A percentile compares a stretch with the other conserved stretches of the same genome.
phyloP scores from a whole-genome alignment of 2,797 vertebrate genomes.

The Oryzias dopingdopingensis region DNA sequence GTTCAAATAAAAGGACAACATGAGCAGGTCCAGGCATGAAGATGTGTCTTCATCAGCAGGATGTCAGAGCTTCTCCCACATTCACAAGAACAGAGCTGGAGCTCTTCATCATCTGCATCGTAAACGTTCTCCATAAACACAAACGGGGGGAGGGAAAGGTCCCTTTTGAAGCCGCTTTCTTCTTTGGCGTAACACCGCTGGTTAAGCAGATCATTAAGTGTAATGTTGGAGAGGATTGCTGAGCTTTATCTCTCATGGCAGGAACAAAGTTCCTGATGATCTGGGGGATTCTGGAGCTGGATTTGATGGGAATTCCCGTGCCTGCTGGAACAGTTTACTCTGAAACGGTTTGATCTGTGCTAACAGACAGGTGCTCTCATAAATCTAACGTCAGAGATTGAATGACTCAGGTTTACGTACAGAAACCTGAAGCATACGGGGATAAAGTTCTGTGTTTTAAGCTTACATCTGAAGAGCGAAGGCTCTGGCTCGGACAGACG shows the following conservation, averaged over 20 bases:
- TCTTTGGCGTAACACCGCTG: constrained; percentile 63
- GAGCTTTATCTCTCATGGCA: constrained; percentile 73
- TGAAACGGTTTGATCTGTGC: constrained; percentile 56
- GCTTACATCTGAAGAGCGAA: constrained; percentile 43
- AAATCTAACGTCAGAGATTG: constrained; percentile 56
- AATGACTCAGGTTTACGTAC: constrained; percentile 54
- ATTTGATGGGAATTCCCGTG: constrained; percentile 73
- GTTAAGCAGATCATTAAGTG: constrained; percentile 76
- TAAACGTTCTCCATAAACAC: constrained; percentile 47
- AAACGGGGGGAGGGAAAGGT: constrained; percentile 35
- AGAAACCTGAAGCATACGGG: constrained; percentile 33
- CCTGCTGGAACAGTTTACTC: constrained; percentile 67
- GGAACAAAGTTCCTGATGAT: constrained; percentile 77
- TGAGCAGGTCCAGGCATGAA: not conserved
- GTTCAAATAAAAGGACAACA: not conserved
- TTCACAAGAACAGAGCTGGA: constrained; percentile 36
- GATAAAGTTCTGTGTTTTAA: constrained; percentile 50
- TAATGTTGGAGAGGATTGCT: constrained; percentile 73
- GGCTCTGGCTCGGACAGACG: constrained; percentile 20
- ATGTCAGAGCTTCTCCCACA: constrained; percentile 3
- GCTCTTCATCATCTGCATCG: constrained; percentile 53
- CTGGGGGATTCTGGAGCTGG: constrained; percentile 73
- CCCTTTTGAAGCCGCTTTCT: constrained; percentile 69
- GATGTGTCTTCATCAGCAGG: not conserved
- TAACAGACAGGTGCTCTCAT: constrained; percentile 73